phyloP scores from a whole-genome alignment of 2,113 vertebrate genomes.

The Ornithorhynchus anatinus region DNA sequence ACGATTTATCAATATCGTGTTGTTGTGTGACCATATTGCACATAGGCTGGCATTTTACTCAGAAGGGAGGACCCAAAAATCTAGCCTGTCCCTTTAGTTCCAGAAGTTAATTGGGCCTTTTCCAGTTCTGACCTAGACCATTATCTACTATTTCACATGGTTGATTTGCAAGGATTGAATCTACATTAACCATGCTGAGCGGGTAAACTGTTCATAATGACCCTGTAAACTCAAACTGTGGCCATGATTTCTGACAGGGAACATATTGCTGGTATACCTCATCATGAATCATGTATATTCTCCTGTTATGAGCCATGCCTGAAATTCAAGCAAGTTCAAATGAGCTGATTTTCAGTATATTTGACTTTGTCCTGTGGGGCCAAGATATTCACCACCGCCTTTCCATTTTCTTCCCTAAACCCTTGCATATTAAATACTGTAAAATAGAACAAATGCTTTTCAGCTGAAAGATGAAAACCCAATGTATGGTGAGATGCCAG shows the following conservation, averaged over 20 bases:
- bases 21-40: no score
- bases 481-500: slow-evolving; percentile 44
- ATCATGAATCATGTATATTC: background rate
- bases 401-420: slow-evolving; percentile 24
- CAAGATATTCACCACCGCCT: slow-evolving; percentile 4
- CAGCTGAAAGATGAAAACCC: slow-evolving; percentile 49
- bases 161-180: no score
- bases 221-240: background rate
- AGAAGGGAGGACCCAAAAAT: no score
- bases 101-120: no score
- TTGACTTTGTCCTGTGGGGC: slow-evolving; percentile 25
- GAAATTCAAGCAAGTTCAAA: slow-evolving; percentile 6
- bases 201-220: background rate
- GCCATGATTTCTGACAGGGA: background rate
- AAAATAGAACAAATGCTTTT: slow-evolving; percentile 44
- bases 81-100: no score
- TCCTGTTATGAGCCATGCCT: background rate
- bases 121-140: no score
- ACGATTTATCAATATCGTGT: no score
- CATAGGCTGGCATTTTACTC: no score
- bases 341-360: slow-evolving; percentile 18
- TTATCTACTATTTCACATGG: no score
- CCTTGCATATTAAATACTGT: slow-evolving; percentile 21
- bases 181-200: background rate
- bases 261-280: background rate